Conservation (phyloP, 2,888 invertebrate genomes). For the Drosophila fungiperda region DNA sequence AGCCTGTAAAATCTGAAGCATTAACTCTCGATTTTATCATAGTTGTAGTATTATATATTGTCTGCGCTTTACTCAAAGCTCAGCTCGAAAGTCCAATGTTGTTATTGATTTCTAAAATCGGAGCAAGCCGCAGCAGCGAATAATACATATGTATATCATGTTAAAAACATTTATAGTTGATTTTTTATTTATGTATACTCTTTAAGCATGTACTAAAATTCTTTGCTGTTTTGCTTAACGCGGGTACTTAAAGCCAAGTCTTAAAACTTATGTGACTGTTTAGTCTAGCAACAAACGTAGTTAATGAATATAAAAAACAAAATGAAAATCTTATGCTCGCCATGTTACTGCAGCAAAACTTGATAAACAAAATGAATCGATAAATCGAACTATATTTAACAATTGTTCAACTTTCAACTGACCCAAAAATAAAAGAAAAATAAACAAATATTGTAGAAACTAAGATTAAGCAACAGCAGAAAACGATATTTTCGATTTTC, state of each 20-base stretch:
- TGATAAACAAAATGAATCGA: constrained; percentile 14
- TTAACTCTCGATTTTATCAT: constrained; percentile 61
- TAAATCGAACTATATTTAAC: constrained; percentile 35
- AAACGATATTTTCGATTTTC: constrained; percentile 36
- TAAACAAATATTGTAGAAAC: constrained; percentile 17
- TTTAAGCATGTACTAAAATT: constrained; percentile 20
- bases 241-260: constrained; percentile 70
- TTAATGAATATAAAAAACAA: constrained; percentile 22
- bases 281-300: constrained; percentile 57
- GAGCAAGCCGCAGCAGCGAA: constrained; percentile 41
- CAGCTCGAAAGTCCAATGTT: constrained; percentile 66
- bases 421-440: not conserved
- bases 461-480: constrained; percentile 26
- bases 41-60: constrained; percentile 39
- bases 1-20: constrained; percentile 53
- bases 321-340: constrained; percentile 35
- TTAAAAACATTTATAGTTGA: constrained; percentile 65
- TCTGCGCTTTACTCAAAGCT: constrained; percentile 53
- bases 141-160: constrained; percentile 55
- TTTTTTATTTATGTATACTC: constrained; percentile 28
- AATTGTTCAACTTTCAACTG: constrained; percentile 46
- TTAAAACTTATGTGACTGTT: constrained; percentile 61
- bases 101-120: constrained; percentile 79
- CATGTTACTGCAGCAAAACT: constrained; percentile 39
- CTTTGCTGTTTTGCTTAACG: constrained; percentile 50